Evolutionary conservation across 1,140 invertebrate genomes (phyloP).

Genomic region (Scylla paramamosain): DNA sequence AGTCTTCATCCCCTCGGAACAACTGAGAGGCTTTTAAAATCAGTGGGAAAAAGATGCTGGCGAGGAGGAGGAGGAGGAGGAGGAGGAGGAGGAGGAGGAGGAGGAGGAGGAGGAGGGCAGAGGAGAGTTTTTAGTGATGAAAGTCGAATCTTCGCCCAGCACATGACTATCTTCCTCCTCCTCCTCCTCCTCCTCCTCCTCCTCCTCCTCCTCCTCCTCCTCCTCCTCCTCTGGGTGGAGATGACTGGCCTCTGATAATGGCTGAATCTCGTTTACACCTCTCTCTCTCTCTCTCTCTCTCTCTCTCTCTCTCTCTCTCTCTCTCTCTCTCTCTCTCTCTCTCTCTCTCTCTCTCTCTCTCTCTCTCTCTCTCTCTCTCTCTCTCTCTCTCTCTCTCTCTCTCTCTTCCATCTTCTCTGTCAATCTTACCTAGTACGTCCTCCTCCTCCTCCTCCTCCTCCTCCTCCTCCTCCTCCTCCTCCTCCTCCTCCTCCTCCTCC

Average conservation of each 20-base stretch:
- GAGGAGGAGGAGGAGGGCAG: not conserved
- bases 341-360: constrained; percentile 40
- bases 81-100: constrained; percentile 17
- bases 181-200: too few species aligned
- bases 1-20: constrained; percentile 17
- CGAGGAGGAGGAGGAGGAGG: not conserved
- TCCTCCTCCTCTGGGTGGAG: not conserved
- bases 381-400: not conserved
- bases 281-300: constrained; percentile 45
- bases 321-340: constrained; percentile 44
- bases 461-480: not conserved
- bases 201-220: not conserved
- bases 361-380: not conserved
- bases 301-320: constrained; percentile 42
- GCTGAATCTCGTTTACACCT: constrained; percentile 38
- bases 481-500: not conserved
- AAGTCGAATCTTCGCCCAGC: constrained; percentile 28
- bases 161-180: constrained; percentile 1
- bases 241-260: constrained; percentile 51
- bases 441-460: not conserved
- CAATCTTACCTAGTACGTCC: not conserved
- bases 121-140: constrained; percentile 46
- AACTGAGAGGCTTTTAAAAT: constrained; percentile 50
- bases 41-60: constrained; percentile 45
- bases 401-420: constrained; percentile 25